Conservation (phyloP, 2,888 invertebrate species). For the Biston betularia region DNA sequence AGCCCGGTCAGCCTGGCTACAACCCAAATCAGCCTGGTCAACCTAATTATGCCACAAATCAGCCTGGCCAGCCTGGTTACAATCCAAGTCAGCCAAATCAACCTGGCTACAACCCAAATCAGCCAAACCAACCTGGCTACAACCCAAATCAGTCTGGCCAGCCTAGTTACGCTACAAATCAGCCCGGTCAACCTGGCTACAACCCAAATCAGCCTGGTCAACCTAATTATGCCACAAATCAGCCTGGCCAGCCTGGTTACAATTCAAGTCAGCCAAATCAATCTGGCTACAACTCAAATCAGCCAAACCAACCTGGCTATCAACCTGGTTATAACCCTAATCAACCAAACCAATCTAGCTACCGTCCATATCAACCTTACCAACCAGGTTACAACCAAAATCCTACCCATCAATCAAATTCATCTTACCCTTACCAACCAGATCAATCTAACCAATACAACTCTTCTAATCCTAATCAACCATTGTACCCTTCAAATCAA, state of each 20-base stretch:
- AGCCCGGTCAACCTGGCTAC: slow-evolving; percentile 30
- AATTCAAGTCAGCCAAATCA: slow-evolving; percentile 25
- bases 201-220: slow-evolving; percentile 30
- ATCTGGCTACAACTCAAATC: background rate
- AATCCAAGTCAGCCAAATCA: slow-evolving; percentile 35
- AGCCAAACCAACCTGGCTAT: slow-evolving; percentile 16
- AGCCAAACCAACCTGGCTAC: slow-evolving; percentile 8
- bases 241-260: slow-evolving; percentile 35
- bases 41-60: slow-evolving; percentile 30
- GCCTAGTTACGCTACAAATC: slow-evolving; percentile 22
- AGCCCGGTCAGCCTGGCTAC: slow-evolving; percentile 25
- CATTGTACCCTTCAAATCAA: slow-evolving; percentile 37
- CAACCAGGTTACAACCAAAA: slow-evolving; percentile 36
- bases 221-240: slow-evolving; percentile 31
- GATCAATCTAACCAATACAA: slow-evolving; percentile 20
- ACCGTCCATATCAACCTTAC: slow-evolving; percentile 1
- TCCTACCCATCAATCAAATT: background rate
- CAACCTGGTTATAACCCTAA: slow-evolving; percentile 29
- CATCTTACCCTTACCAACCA: slow-evolving; percentile 21
- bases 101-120: slow-evolving; percentile 26
- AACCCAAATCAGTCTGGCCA: slow-evolving; percentile 23
- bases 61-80: slow-evolving; percentile 28
- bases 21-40: slow-evolving; percentile 30
- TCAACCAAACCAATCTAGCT: slow-evolving; percentile 34
- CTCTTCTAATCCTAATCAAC: slow-evolving; percentile 17